These are phyloP conservation scores for Ahaetulla prasina DNA, from an alignment of 2,113 vertebrate genomes.

Conservation along the genomic window DNA sequence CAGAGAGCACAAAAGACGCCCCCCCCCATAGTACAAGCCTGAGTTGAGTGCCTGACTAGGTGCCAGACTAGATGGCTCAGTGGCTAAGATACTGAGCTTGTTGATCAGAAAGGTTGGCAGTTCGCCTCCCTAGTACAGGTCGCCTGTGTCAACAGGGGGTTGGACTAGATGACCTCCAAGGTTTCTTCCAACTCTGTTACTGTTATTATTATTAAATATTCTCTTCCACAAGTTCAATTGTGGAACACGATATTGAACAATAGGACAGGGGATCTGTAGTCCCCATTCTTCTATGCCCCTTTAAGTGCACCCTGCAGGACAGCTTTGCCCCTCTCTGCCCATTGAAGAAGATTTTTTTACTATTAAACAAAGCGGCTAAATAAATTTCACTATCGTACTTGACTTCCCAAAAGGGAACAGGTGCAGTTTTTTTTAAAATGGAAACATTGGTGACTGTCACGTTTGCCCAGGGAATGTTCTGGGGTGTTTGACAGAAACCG, in stretches of 20 bases:
- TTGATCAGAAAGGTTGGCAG: too few relatives aligned
- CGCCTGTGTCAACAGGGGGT: too few relatives aligned
- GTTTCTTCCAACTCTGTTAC: too few relatives aligned
- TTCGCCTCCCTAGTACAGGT: too few relatives aligned
- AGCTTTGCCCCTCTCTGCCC: too few relatives aligned
- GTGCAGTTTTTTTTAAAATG: background rate
- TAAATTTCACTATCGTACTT: background rate
- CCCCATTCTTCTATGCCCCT: background rate
- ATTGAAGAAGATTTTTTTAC: background rate
- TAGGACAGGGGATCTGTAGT: background rate
- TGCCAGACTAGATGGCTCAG: too few relatives aligned
- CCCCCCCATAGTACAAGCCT: background rate
- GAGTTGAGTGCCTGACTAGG: too few relatives aligned
- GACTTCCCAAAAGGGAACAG: background rate
- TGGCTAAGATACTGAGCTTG: too few relatives aligned
- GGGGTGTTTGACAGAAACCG: conserved; percentile 69
- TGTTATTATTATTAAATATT: too few relatives aligned
- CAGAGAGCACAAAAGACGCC: background rate
- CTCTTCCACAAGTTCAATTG: background rate
- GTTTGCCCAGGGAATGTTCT: conserved; percentile 10
- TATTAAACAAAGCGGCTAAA: background rate
- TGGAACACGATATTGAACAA: background rate
- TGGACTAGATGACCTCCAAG: too few relatives aligned
- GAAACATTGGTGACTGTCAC: background rate
- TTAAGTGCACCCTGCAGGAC: background rate